Percentiles rank a stretch among this genome's conserved stretches.
These are phyloP conservation scores for Drosophila diplacantha DNA, from an alignment of 2,888 invertebrate genomes.

Conservation along the genomic window DNA sequence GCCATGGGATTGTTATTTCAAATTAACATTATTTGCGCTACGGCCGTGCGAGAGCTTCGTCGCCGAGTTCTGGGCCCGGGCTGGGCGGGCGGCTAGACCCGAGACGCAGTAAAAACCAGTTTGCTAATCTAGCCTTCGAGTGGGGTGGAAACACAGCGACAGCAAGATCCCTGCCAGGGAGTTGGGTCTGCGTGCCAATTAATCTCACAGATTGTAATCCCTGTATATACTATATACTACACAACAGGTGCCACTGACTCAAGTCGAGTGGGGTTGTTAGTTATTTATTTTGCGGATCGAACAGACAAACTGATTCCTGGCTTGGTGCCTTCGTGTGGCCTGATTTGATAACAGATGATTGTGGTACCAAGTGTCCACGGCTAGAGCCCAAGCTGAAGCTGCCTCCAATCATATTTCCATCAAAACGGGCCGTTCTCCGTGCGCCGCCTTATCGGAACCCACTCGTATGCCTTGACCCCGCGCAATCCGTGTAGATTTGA, in stretches of 20 bases:
- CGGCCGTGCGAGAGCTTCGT: constrained; percentile 13
- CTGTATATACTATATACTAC: neutral
- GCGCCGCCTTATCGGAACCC: constrained; percentile 18
- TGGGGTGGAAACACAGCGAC: too few species aligned
- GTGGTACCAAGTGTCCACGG: constrained; percentile 2
- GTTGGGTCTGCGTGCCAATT: constrained; percentile 14
- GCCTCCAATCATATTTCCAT: constrained; percentile 12
- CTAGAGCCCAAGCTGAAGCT: neutral
- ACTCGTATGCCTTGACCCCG: constrained; percentile 35
- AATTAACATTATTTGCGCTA: constrained; percentile 37
- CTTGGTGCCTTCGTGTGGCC: constrained; percentile 1
- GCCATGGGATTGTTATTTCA: constrained; percentile 36
- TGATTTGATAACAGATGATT: constrained; percentile 18
- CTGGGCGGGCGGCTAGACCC: constrained; percentile 8
- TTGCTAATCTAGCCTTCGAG: constrained; percentile 30
- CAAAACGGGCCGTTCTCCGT: constrained; percentile 9
- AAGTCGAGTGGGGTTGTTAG: constrained; percentile 18
- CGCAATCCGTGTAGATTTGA: constrained; percentile 10
- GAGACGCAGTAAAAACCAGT: constrained; percentile 43
- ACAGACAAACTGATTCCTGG: constrained; percentile 14
- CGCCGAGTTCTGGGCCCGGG: constrained; percentile 1
- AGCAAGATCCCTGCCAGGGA: too few species aligned
- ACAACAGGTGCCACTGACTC: constrained; percentile 31
- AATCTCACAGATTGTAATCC: constrained; percentile 22
- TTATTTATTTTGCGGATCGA: constrained; percentile 21